phyloP scores from a whole-genome alignment of 2,888 invertebrate genomes.

The Protonemura montana region DNA sequence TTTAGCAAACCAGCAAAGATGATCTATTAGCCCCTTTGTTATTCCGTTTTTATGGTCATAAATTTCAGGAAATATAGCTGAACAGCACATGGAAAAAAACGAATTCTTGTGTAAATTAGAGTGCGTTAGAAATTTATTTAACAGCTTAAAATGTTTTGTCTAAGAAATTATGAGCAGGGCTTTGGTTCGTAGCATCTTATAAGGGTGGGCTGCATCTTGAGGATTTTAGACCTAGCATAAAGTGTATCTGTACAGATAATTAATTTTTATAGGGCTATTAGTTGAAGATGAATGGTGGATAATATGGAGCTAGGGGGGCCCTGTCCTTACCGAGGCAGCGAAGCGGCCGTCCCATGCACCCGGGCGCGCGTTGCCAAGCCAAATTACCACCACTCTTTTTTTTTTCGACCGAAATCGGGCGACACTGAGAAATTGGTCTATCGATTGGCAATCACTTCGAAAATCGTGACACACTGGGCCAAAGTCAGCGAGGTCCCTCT shows the following conservation, averaged over 20 bases:
- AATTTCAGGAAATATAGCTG: constrained; percentile 21
- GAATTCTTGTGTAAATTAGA: constrained; percentile 31
- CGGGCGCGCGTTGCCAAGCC: background rate
- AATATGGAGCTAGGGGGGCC: constrained; percentile 18
- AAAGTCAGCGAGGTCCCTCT: background rate
- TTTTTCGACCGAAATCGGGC: background rate
- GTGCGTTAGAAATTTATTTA: constrained; percentile 35
- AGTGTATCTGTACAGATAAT: constrained; percentile 38
- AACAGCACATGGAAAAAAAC: constrained; percentile 20
- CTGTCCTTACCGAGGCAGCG: background rate
- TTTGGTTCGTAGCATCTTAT: constrained; percentile 27
- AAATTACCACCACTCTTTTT: background rate
- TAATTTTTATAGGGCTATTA: constrained; percentile 42
- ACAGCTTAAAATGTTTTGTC: constrained; percentile 38
- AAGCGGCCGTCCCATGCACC: background rate
- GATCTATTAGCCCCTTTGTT: constrained; percentile 14
- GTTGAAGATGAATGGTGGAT: constrained; percentile 37
- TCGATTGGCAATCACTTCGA: constrained; percentile 2
- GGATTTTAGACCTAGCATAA: constrained; percentile 34
- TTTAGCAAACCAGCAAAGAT: background rate
- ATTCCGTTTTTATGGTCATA: background rate
- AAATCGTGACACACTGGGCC: constrained; percentile 16
- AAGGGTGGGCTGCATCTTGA: constrained; percentile 24
- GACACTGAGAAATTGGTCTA: background rate
- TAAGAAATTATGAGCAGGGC: constrained; percentile 28